phyloP scores from a whole-genome alignment of 2,888 invertebrate genomes.

The Drosophila mimica region DNA sequence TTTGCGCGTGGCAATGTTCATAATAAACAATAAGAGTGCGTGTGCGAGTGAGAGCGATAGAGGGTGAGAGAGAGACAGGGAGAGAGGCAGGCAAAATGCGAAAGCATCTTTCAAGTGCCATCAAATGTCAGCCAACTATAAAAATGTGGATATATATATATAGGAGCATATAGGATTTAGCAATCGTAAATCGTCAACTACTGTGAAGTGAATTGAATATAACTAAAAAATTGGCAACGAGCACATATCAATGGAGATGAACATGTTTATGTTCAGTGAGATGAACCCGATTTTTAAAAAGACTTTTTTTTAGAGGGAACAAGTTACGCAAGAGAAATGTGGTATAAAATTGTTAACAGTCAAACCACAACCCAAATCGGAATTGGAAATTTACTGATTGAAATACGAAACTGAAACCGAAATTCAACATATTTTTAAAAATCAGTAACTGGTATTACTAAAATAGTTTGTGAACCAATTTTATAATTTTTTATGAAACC shows the following conservation, averaged over 20 bases:
- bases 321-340: background rate
- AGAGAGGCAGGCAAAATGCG: background rate
- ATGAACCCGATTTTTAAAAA: background rate
- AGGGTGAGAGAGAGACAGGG: background rate
- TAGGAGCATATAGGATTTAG: conserved; percentile 18
- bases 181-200: conserved; percentile 43
- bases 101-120: conserved; percentile 59
- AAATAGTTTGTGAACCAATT: background rate
- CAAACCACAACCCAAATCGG: background rate
- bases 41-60: background rate
- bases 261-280: background rate
- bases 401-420: background rate
- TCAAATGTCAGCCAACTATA: conserved; percentile 72
- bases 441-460: background rate
- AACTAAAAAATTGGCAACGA: conserved; percentile 31
- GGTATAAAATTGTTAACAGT: background rate
- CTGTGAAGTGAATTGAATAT: conserved; percentile 39
- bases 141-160: conserved; percentile 48
- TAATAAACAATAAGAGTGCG: conserved; percentile 28
- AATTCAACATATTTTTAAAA: background rate
- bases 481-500: no score
- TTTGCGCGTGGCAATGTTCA: conserved; percentile 51
- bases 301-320: background rate
- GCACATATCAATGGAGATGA: background rate
- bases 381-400: background rate